Percentiles rank a stretch among this genome's conserved stretches.
Conservation (phyloP, 2,797 vertebrate species). For the Antennarius maculatus region DNA sequence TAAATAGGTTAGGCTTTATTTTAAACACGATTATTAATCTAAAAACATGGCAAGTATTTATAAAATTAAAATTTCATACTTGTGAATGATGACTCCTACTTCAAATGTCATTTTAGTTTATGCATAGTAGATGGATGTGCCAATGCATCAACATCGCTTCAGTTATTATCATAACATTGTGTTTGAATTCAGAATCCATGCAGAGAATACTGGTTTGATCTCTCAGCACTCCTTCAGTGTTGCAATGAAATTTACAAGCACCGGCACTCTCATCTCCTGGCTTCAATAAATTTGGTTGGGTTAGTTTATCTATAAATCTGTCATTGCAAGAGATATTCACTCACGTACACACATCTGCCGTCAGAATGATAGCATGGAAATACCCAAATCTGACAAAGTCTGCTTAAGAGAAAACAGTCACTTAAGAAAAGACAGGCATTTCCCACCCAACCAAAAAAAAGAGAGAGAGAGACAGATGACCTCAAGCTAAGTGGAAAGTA, state of each 20-base stretch:
- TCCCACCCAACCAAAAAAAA: not conserved
- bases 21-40: too few relatives aligned
- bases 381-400: slow-evolving; percentile 36
- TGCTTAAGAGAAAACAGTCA: slow-evolving; percentile 22
- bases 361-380: slow-evolving; percentile 44
- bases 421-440: slow-evolving; percentile 27
- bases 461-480: slow-evolving; percentile 9
- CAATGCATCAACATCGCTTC: slow-evolving; percentile 6
- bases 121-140: not conserved
- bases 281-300: slow-evolving; percentile 55
- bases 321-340: slow-evolving; percentile 64
- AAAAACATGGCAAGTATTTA: too few relatives aligned
- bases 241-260: slow-evolving; percentile 62
- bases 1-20: too few relatives aligned
- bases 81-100: not conserved
- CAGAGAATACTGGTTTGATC: slow-evolving; percentile 29
- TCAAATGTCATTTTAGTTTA: not conserved
- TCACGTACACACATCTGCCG: slow-evolving; percentile 40
- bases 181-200: slow-evolving; percentile 12
- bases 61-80: not conserved
- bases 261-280: slow-evolving; percentile 45
- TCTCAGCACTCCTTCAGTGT: slow-evolving; percentile 28
- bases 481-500: slow-evolving; percentile 27
- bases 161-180: slow-evolving; percentile 4
- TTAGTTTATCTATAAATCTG: slow-evolving; percentile 69